Percentiles rank a stretch among this genome's conserved stretches.
These are phyloP conservation scores for Anarrhichthys ocellatus DNA, from an alignment of 2,113 vertebrate genomes.

Conservation along the genomic window DNA sequence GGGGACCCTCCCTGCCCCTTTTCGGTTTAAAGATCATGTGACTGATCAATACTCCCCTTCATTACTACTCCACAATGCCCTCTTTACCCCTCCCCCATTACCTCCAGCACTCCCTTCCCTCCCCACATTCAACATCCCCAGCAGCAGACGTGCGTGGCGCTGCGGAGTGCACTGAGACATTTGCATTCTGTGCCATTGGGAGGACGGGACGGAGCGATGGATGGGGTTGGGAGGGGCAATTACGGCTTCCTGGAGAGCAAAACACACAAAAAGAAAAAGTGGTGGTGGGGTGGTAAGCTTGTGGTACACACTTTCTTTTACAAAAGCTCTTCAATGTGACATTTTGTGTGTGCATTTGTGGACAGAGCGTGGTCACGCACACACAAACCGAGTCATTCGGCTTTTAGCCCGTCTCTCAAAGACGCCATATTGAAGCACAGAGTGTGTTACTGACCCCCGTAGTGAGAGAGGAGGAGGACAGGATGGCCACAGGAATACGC, in stretches of 20 bases:
- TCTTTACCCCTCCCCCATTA: conserved; percentile 33
- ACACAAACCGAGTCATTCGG: conserved; percentile 23
- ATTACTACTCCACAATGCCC: conserved; percentile 41
- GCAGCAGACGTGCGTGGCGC: background rate
- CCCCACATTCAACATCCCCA: conserved; percentile 7
- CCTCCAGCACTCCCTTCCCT: conserved; percentile 18
- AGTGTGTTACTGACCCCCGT: conserved; percentile 60
- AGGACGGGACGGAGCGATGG: conserved; percentile 31
- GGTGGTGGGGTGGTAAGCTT: background rate
- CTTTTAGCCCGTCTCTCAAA: conserved; percentile 43
- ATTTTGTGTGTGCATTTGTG: conserved; percentile 28
- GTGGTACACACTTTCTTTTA: conserved; percentile 11
- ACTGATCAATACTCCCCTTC: conserved; percentile 59
- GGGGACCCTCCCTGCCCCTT: conserved; percentile 34
- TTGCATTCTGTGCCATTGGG: conserved; percentile 20
- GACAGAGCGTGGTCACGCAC: background rate
- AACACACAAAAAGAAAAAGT: background rate
- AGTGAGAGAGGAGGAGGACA: conserved; percentile 46
- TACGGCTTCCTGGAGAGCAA: conserved; percentile 11
- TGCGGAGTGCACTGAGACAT: background rate
- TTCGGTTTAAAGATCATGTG: conserved; percentile 25
- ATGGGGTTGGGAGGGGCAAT: conserved; percentile 23
- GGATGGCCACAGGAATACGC: conserved; percentile 49
- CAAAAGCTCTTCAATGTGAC: conserved; percentile 15
- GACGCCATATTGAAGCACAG: conserved; percentile 77